Evolutionary conservation across 2,888 invertebrate genomes (phyloP).

Genomic region (Erebia epiphron): DNA sequence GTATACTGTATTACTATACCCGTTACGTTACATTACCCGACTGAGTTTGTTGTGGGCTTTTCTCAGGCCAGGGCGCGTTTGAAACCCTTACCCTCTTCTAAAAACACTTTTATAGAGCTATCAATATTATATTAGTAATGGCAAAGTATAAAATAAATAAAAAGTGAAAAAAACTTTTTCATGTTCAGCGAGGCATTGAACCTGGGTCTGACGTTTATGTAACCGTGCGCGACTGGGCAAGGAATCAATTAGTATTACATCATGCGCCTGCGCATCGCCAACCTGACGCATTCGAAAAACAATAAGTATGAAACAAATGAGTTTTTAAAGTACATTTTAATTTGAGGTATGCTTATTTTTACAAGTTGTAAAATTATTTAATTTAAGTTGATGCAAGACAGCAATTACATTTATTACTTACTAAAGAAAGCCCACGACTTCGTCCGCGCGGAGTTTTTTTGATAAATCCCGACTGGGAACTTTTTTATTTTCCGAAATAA

Average conservation of each 20-base stretch:
- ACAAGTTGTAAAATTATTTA: neutral
- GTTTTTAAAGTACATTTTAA: neutral
- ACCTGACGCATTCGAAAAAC: constrained; percentile 25
- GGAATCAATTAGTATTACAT: constrained; percentile 40
- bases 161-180: neutral
- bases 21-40: too few relatives aligned
- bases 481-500: too few relatives aligned
- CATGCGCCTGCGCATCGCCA: constrained; percentile 37
- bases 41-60: too few relatives aligned
- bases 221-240: constrained; percentile 40
- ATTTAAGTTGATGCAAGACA: neutral
- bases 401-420: neutral
- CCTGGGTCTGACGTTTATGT: constrained; percentile 27
- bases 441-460: too few relatives aligned
- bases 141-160: too few relatives aligned
- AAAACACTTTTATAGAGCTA: too few relatives aligned
- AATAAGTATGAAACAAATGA: constrained; percentile 20
- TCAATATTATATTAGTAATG: too few relatives aligned
- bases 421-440: too few relatives aligned
- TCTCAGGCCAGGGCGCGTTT: too few relatives aligned
- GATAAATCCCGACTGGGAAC: too few relatives aligned
- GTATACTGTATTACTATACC: too few relatives aligned
- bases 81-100: too few relatives aligned
- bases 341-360: neutral
- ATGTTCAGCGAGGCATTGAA: constrained; percentile 35